phyloP scores from a whole-genome alignment of 2,113 vertebrate species.

The Emydura subglobosa region DNA sequence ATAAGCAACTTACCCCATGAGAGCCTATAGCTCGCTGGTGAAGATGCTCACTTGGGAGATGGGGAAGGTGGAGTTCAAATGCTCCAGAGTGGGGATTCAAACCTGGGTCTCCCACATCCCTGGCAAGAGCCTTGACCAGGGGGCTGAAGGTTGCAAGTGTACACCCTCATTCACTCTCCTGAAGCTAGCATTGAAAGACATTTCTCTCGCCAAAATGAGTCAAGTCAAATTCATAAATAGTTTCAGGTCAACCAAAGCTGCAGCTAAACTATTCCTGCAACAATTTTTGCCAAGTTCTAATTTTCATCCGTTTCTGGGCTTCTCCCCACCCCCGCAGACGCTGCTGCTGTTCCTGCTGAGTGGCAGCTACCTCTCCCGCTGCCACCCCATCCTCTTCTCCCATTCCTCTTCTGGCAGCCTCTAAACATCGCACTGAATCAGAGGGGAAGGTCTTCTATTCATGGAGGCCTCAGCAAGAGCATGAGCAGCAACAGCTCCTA shows the following conservation, averaged over 20 bases:
- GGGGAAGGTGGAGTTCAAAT: not conserved
- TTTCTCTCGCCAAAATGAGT: not conserved
- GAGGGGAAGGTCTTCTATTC: not conserved
- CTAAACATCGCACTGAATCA: not conserved
- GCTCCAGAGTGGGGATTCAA: not conserved
- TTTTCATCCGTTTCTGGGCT: not conserved
- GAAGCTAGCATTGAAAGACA: not conserved
- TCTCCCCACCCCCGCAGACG: not conserved
- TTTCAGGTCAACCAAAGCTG: not conserved
- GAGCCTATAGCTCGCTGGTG: not conserved
- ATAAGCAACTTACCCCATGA: not conserved
- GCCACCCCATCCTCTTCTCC: not conserved
- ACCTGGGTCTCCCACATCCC: not conserved
- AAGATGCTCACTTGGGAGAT: not conserved
- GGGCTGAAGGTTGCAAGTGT: not conserved
- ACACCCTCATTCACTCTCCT: not conserved
- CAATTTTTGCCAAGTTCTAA: not conserved
- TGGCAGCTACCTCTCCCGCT: not conserved
- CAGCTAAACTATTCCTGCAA: not conserved
- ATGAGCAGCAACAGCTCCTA: not conserved
- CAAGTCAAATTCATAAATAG: not conserved
- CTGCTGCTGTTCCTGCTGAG: not conserved
- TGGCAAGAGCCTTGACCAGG: not conserved
- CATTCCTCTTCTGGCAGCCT: not conserved
- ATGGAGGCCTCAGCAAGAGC: not conserved